Evolutionary conservation across 2,888 invertebrate species (phyloP), one percentile per base, ranked within the genome.

Genomic region (Folsomia candida): DNA sequence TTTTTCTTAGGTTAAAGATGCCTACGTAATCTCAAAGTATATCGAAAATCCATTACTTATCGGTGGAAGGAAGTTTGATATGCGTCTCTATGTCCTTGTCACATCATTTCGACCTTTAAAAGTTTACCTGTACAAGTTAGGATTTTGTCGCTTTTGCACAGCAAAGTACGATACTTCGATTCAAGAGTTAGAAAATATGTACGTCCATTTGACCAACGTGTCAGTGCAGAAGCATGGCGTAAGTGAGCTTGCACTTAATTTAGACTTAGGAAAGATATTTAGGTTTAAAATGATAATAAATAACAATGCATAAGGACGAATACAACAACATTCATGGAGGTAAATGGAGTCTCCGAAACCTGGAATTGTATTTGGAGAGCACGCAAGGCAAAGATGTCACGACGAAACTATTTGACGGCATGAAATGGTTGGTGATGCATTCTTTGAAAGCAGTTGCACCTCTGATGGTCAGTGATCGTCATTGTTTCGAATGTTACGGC

Each of bases 211-310:
- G 67, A 97, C 97, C 14, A 97, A 97, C 83, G 97, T 97, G 2
- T 96, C 97, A 71, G 94, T 97, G n/a, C 97, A 98, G 84, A 97
- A 96, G 83, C 94, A 95, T 82, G 96, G 96, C 78, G 91, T 91
- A 83, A 85, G 87, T 84, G 73, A 67, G 47, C 9, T 11, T 11
- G 47, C 47, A 11, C 47, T 47, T 47, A 18, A 47, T 47, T 9
- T 47, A 25, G 4, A 60, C 3, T 26, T 60, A 25, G 9, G 22
- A 24, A 24, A 24, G 9, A 26, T 25, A 20, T 57, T 57, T n/a
- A 20, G 11, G 22, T 11, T 20, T 57, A 57, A 6, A 22, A 9
- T 57, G 20, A 6, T 57, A 22, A 29, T n/a, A n/a, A n/a, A n/a
- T n/a, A n/a, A n/a, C n/a, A n/a, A 47, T 47, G 18, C 47, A 47